Evolutionary conservation across 2,888 invertebrate species (phyloP).

Genomic region (Harpalus rufipes): DNA sequence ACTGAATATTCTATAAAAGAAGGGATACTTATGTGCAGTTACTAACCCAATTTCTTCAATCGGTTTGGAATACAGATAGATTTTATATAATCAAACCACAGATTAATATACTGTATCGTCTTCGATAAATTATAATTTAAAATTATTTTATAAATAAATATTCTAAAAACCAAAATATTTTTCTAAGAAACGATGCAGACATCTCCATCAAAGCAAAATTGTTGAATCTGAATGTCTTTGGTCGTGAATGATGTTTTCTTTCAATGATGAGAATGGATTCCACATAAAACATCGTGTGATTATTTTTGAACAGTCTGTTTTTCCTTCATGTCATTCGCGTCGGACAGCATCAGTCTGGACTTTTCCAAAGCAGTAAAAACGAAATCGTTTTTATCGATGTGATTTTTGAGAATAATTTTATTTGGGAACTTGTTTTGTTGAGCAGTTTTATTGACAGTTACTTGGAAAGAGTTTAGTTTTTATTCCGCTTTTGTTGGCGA

Average conservation of each 20-base stretch:
- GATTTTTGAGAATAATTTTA: conserved; percentile 62
- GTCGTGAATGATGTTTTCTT: neutral
- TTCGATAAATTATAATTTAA: neutral
- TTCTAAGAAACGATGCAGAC: neutral
- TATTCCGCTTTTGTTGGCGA: conserved; percentile 45
- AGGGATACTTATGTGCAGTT: no score
- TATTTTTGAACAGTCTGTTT: conserved; percentile 30
- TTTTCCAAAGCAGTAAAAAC: conserved; percentile 32
- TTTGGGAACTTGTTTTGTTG: conserved; percentile 38
- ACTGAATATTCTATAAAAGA: no score
- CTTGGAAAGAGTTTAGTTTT: conserved; percentile 52
- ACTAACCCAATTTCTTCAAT: no score
- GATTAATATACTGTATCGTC: neutral
- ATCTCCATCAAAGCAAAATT: neutral
- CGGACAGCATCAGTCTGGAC: conserved; percentile 36
- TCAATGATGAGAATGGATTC: neutral
- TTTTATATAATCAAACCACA: no score
- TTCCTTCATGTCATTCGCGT: conserved; percentile 13
- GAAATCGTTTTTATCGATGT: conserved; percentile 54
- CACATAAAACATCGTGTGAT: conserved; percentile 11
- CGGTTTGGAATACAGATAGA: no score
- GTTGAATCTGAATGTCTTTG: neutral
- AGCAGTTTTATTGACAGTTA: conserved; percentile 50
- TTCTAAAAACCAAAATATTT: neutral
- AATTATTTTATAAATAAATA: neutral